Conservation (phyloP, 2,888 invertebrate genomes). For the Brachyptera putata region DNA sequence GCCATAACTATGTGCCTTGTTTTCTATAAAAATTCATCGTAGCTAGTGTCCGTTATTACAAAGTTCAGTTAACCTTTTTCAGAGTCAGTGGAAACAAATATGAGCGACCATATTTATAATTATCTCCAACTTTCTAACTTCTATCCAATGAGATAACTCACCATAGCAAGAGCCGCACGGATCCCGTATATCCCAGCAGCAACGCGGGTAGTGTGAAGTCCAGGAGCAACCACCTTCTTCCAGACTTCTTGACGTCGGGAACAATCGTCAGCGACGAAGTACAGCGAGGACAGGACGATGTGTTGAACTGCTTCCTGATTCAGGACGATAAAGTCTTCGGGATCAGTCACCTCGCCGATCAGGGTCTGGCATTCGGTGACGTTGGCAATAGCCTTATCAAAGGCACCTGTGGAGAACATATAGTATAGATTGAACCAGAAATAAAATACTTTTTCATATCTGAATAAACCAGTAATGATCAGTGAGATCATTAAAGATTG, state of each 20-base stretch:
- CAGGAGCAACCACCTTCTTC: background rate
- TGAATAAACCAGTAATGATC: too few species aligned
- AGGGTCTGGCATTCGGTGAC: background rate
- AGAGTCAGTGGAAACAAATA: too few species aligned
- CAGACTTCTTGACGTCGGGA: background rate
- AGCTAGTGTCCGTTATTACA: too few species aligned
- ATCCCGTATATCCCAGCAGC: background rate
- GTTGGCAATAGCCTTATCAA: background rate
- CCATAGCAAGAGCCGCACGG: background rate
- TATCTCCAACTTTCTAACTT: too few species aligned
- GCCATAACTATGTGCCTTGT: too few species aligned
- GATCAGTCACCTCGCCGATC: background rate
- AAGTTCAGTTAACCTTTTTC: too few species aligned
- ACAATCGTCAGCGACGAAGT: background rate
- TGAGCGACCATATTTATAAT: too few species aligned
- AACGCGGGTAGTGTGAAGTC: background rate
- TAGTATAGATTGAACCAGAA: too few species aligned
- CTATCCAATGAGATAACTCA: too few species aligned
- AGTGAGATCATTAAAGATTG: too few species aligned
- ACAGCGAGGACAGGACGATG: background rate
- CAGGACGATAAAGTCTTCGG: conserved; percentile 2
- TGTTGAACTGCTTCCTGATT: background rate
- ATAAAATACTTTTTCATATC: too few species aligned
- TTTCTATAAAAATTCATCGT: too few species aligned
- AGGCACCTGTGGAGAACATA: background rate